Base-by-base conservation (phyloP, 2,797 vertebrate genomes). In the Amblyopsis hoosieri region DNA sequence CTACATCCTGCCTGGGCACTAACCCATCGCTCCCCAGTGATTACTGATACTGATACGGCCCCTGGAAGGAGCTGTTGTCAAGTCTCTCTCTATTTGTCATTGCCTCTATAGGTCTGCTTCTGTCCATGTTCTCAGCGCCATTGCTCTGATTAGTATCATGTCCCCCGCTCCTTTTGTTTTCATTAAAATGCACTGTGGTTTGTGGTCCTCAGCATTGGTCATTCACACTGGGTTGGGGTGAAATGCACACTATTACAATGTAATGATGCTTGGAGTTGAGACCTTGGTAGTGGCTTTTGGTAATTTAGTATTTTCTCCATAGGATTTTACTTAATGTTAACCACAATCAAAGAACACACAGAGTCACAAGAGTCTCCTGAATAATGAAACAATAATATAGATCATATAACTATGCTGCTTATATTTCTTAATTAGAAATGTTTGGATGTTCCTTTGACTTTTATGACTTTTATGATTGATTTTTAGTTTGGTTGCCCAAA, bases 1-100 rank as follows among this genome's bases (percentile, higher is more conserved):
- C 87, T 87, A 88, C 83, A 82, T 85, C 83, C 75, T 75, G 78
- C 75, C 78, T 69, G 72, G 50, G 66, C 84, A 67, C 78, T 73
- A 69, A 77, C 71, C 76, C 83, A 87, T 90, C 87, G 69, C 69
- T 71, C 75, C 80, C 74, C 45, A 67, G 78, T 83, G 84, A 79
- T 90, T 85, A 87, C 82, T 75, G 71, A 67, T 62, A 60, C 81
- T 72, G 80, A 72, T 85, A 74, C 67, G 71, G 68, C 65, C 62
- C 66, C 68, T 69, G 74, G 50, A 61, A 69, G 60, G 67, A 83
- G 61, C 72, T 47, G 58, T 83, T 72, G 72, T 74, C 81, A 85
- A 78, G 66, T 66, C 59, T 86, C 76, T 72, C 61, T 66, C 71
- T 57, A 19, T 69, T 81, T 81, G 67, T 78, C 71, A 75, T 64